phyloP scores from a whole-genome alignment of 2,113 vertebrate genomes.

The Fulmarus glacialis region DNA sequence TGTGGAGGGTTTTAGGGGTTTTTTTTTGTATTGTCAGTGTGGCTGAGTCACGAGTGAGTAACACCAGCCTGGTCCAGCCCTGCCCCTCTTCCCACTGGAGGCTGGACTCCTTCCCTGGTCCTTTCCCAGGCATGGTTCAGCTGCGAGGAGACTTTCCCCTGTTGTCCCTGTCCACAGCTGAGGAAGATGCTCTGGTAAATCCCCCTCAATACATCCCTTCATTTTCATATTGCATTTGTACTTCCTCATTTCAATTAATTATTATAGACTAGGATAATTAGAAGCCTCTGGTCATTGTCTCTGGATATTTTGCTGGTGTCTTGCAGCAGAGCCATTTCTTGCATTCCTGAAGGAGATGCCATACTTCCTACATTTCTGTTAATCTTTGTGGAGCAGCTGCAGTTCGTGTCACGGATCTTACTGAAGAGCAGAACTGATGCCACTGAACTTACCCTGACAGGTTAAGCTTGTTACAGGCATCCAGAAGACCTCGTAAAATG shows the following conservation, averaged over 20 bases:
- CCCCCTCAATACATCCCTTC: background rate
- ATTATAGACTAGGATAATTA: background rate
- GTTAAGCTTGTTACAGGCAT: background rate
- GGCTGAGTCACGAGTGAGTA: background rate
- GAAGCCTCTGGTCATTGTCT: background rate
- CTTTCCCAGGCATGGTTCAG: background rate
- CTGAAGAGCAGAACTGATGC: background rate
- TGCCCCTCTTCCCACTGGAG: background rate
- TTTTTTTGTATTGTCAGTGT: too few relatives aligned
- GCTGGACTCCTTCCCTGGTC: background rate
- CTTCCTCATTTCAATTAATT: background rate
- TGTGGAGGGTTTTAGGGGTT: accelerated
- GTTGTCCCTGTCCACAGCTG: background rate
- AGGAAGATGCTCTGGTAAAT: background rate
- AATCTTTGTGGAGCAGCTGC: background rate
- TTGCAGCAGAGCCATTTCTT: background rate
- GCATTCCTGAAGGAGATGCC: background rate
- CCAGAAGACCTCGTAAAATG: background rate
- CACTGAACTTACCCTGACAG: background rate
- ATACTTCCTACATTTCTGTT: background rate
- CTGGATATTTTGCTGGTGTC: background rate
- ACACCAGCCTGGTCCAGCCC: background rate
- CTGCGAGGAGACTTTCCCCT: background rate
- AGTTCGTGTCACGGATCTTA: background rate
- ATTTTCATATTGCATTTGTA: background rate